A percentile compares a stretch with the other conserved stretches of the same genome.
phyloP scores from a whole-genome alignment of 2,797 vertebrate genomes.

The Epinephelus malabaricus region DNA sequence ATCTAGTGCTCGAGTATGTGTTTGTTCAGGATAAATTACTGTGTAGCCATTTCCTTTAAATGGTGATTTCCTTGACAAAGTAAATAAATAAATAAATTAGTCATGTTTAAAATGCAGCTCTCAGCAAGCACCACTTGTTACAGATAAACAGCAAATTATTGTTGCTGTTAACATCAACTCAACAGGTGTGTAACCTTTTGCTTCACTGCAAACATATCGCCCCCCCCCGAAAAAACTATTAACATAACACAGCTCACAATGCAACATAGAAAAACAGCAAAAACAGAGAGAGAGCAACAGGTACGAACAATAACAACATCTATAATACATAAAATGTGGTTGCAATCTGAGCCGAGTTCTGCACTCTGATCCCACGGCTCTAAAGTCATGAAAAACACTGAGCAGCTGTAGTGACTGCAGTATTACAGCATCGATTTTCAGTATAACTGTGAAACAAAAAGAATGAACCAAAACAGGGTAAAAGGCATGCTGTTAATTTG shows the following conservation, averaged over 20 bases:
- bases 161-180: background rate
- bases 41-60: background rate
- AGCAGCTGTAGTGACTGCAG: background rate
- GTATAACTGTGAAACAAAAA: constrained; percentile 11
- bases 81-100: background rate
- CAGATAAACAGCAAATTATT: background rate
- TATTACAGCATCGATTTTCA: background rate
- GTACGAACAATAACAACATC: background rate
- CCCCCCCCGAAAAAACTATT: background rate
- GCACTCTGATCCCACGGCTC: background rate
- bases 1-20: background rate
- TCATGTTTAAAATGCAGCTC: background rate
- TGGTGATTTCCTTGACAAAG: background rate
- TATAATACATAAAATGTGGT: background rate
- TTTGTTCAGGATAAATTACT: background rate
- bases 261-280: background rate
- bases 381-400: background rate
- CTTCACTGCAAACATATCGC: background rate
- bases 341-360: background rate
- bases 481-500: constrained; percentile 10
- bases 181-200: constrained; percentile 14
- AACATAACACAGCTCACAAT: background rate
- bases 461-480: constrained; percentile 2
- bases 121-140: background rate
- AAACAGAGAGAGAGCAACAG: background rate